Evolutionary conservation across 2,113 vertebrate genomes (phyloP), one percentile per base, ranked within the genome.

Genomic region (Saguinus imperator): DNA sequence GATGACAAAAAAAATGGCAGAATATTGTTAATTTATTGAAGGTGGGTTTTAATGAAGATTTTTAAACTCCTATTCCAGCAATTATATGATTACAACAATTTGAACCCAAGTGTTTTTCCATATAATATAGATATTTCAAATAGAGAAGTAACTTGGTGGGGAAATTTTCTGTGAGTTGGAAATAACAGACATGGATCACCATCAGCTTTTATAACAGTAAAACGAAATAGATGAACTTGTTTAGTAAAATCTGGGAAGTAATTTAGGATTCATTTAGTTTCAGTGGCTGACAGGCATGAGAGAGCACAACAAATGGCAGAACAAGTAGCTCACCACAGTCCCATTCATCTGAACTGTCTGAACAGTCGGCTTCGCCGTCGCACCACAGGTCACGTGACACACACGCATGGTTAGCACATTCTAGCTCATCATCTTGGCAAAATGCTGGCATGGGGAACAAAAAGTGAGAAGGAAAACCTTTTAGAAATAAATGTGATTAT

Each of bases 321-420:
- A 37, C 75, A 1, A 25, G 35, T 70, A 57, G 89, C 99, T 99
- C 97, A 99, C 99, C 99, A 50, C 99, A 99, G 97, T 99, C 98
- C 99, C 99, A 99, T 82, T 99, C 99, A 25, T 99, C 99, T 0
- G 99, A 99, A 97, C 99, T 99, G 98, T 99, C 99, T 0, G 98
- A 97, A 45, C 99, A 99, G 98, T 99, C 99, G 8, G 98, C 98
- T 85, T 55, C 97, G 0, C 99, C 99, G 4, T 99, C 99, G 55
- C 99, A 99, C 99, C 99, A 99, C 82, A 98, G 97, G 0, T 99
- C 99, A 0, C 98, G 99, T 5, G 99, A 98, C 25, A 99, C 99
- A 84, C 99, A 99, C 94, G 99, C 98, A 0, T 99, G 99, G 97
- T 99, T 99, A 93, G 98, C 99, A 75, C 99, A 99, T 92, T 99